Conservation (phyloP, 2,888 invertebrate species). For the Boloria euphrosyne region DNA sequence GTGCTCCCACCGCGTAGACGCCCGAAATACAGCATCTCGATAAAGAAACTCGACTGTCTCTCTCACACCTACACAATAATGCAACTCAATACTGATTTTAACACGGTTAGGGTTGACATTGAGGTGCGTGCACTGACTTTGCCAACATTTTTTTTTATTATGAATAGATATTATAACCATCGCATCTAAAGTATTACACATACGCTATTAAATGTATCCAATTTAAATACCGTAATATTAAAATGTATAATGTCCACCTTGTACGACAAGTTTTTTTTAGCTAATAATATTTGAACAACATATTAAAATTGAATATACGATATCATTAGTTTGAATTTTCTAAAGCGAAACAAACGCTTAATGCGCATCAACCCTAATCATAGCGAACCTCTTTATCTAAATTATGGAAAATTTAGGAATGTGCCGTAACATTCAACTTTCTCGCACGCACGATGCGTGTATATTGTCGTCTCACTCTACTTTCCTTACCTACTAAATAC, state of each 20-base stretch:
- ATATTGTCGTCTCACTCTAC: constrained; percentile 56
- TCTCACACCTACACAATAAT: constrained; percentile 55
- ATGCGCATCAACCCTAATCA: constrained; percentile 71
- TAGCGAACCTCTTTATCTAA: constrained; percentile 81
- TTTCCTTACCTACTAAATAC: constrained; percentile 65
- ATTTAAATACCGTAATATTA: too few relatives aligned
- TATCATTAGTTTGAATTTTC: constrained; percentile 6
- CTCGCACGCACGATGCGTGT: constrained; percentile 53
- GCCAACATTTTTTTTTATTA: constrained; percentile 5
- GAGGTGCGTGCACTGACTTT: constrained; percentile 4
- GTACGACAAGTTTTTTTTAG: background rate
- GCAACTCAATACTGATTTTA: constrained; percentile 58
- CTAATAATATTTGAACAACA: background rate
- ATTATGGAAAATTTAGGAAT: constrained; percentile 82
- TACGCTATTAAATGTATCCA: too few relatives aligned
- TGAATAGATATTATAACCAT: background rate
- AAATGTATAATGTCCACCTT: background rate
- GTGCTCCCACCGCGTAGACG: constrained; percentile 63
- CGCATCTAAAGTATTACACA: too few relatives aligned
- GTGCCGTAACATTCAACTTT: constrained; percentile 61
- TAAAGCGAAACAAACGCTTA: constrained; percentile 12
- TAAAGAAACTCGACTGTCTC: constrained; percentile 55
- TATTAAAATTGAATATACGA: background rate
- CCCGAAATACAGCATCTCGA: constrained; percentile 75
- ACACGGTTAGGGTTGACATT: constrained; percentile 43